A percentile compares a stretch with the other conserved stretches of the same genome.
phyloP scores from a whole-genome alignment of 2,113 vertebrate species.

The Spilogale gracilis region DNA sequence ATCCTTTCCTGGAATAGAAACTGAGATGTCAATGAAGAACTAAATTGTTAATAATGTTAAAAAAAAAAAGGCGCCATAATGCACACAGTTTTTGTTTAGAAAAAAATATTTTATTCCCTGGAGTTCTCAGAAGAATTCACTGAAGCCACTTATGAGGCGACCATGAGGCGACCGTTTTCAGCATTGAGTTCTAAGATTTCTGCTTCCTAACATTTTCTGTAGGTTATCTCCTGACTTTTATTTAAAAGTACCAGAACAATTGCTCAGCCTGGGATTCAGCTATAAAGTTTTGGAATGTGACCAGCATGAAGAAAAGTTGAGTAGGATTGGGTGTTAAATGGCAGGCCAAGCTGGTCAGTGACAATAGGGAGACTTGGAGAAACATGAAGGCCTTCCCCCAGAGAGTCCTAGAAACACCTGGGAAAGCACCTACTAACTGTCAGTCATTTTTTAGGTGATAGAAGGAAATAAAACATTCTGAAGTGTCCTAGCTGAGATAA shows the following conservation, averaged over 20 bases:
- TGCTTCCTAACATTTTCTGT: not conserved
- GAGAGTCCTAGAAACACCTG: not conserved
- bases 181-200: not conserved
- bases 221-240: not conserved
- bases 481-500: not conserved
- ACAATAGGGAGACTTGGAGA: not conserved
- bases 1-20: not conserved
- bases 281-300: not conserved
- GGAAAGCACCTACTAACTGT: not conserved
- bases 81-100: not conserved
- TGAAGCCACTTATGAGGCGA: not conserved
- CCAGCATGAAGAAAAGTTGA: not conserved
- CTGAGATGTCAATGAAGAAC: not conserved
- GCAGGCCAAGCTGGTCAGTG: not conserved
- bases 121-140: not conserved
- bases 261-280: not conserved
- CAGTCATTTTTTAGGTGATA: not conserved
- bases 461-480: not conserved
- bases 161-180: not conserved
- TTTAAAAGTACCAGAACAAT: rapidly evolving
- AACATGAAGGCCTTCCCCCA: not conserved
- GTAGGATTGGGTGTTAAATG: not conserved
- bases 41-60: not conserved
- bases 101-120: not conserved
- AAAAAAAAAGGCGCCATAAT: not conserved